A percentile compares a stretch with the other conserved stretches of the same genome.
Conservation (phyloP, 2,113 vertebrate genomes). For the Saiga tatarica region DNA sequence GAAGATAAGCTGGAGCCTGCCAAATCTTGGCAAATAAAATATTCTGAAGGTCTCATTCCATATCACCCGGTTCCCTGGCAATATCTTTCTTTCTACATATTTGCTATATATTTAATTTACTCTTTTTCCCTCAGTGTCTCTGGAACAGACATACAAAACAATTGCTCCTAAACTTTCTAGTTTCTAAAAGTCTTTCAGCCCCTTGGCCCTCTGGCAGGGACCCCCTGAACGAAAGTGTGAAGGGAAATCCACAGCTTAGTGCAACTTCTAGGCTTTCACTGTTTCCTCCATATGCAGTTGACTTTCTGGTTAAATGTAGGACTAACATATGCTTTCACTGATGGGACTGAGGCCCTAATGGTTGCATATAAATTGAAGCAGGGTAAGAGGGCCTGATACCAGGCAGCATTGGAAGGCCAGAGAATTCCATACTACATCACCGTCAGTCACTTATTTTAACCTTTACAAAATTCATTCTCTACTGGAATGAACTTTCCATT, state of each 20-base stretch:
- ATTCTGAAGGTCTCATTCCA: neutral
- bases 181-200: neutral
- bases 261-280: no score
- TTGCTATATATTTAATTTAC: neutral
- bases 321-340: neutral
- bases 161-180: neutral
- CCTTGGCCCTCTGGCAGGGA: neutral
- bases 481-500: neutral
- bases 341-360: neutral
- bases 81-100: neutral
- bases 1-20: neutral
- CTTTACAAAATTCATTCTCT: neutral
- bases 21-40: neutral
- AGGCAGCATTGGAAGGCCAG: neutral
- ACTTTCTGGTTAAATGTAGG: neutral
- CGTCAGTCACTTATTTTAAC: constrained; percentile 9
- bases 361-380: neutral
- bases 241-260: neutral
- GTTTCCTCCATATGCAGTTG: neutral
- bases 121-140: neutral
- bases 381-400: neutral
- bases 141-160: neutral
- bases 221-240: neutral
- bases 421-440: neutral
- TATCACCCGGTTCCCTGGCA: neutral